phyloP scores from a whole-genome alignment of 2,113 vertebrate species.

The Dendrocopos noguchii region DNA sequence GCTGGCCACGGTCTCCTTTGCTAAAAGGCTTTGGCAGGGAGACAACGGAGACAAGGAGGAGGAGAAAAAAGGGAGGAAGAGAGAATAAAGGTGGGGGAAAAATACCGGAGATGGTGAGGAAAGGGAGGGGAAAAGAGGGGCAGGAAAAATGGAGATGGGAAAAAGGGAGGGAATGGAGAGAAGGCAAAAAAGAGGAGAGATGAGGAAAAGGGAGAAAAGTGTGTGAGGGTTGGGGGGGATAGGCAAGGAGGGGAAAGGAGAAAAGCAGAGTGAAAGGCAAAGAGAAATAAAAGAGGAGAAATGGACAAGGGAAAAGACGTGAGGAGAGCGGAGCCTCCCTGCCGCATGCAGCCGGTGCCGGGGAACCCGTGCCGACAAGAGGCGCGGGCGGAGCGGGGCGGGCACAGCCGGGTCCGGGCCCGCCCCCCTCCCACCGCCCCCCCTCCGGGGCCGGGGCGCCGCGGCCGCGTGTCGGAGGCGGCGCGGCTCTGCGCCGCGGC shows the following conservation, averaged over 20 bases:
- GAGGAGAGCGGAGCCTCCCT: background rate
- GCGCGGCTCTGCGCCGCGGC: background rate
- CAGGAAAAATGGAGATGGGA: background rate
- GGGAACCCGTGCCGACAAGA: background rate
- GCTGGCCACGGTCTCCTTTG: background rate
- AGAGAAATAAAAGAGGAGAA: too few species aligned
- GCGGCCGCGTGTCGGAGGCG: background rate
- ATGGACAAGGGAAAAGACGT: fast-evolving
- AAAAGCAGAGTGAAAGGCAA: too few species aligned
- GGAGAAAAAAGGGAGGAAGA: background rate
- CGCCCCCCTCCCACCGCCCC: background rate
- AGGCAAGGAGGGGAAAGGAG: too few species aligned
- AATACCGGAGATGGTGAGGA: fast-evolving
- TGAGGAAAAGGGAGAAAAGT: background rate
- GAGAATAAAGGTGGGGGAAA: background rate
- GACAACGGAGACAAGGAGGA: background rate
- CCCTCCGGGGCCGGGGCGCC: background rate
- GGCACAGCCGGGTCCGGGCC: constrained; percentile 14
- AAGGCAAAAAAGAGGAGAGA: background rate
- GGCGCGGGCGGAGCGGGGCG: background rate
- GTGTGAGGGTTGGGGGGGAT: too few species aligned
- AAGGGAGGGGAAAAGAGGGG: background rate
- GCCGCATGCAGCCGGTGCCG: background rate
- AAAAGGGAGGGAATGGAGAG: too few species aligned
- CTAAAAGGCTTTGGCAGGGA: background rate